Evolutionary conservation across 2,888 invertebrate species (phyloP).

Genomic region (Dioctria rufipes): DNA sequence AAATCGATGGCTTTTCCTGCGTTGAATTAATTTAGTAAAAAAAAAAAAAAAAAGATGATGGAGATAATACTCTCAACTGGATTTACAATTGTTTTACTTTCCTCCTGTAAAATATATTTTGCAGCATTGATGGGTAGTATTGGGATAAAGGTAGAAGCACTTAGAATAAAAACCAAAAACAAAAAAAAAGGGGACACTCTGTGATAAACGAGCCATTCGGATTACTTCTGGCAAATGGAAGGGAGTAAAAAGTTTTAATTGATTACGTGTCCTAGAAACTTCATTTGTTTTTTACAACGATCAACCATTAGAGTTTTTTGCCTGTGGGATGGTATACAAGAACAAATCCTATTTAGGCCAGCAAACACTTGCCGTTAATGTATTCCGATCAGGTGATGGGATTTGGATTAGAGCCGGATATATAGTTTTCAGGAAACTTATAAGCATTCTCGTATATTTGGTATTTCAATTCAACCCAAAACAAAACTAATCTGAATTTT

Average conservation of each 20-base stretch:
- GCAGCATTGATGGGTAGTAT: too few species aligned
- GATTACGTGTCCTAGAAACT: constrained; percentile 39
- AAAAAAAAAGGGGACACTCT: neutral
- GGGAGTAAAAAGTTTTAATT: constrained; percentile 35
- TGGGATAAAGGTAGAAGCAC: neutral
- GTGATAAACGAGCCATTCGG: constrained; percentile 32
- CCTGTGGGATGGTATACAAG: neutral
- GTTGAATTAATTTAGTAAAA: constrained; percentile 6
- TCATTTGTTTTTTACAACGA: constrained; percentile 12
- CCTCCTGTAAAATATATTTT: too few species aligned
- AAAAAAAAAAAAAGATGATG: neutral
- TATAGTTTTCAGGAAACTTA: too few species aligned
- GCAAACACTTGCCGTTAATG: neutral
- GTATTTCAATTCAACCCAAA: too few species aligned
- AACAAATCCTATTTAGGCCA: neutral
- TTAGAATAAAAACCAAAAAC: neutral
- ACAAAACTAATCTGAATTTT: constrained; percentile 37
- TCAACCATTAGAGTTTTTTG: constrained; percentile 33
- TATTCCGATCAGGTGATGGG: constrained; percentile 32
- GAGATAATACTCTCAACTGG: neutral
- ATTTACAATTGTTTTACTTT: neutral
- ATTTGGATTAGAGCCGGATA: too few species aligned
- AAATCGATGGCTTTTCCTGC: constrained; percentile 5
- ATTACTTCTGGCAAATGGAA: constrained; percentile 9
- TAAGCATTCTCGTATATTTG: too few species aligned